Percentiles rank a stretch among this genome's conserved stretches.
phyloP scores from a whole-genome alignment of 2,113 vertebrate species.

The Nerophis ophidion region DNA sequence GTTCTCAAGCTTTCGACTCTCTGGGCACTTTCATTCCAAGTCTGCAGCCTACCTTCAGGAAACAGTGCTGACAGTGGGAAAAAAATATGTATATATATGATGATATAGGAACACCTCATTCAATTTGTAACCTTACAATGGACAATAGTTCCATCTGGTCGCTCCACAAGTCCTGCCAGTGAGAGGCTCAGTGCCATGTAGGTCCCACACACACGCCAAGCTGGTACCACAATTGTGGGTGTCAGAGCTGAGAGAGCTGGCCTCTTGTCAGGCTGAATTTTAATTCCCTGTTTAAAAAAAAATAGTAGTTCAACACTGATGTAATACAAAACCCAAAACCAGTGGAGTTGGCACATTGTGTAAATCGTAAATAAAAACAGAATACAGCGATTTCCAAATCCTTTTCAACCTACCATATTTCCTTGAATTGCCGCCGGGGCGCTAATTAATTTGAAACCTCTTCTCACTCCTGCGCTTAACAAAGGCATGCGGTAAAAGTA shows the following conservation, averaged over 20 bases:
- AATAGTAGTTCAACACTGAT: background rate
- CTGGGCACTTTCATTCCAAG: constrained; percentile 65
- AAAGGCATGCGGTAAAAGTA: too few relatives aligned
- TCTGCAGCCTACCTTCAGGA: constrained; percentile 65
- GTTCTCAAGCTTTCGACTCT: constrained; percentile 66
- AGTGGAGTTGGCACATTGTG: too few relatives aligned
- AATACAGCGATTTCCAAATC: too few relatives aligned
- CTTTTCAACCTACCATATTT: too few relatives aligned
- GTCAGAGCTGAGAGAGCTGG: constrained; percentile 73
- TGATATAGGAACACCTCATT: background rate
- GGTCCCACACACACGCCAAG: constrained; percentile 74
- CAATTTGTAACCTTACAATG: constrained; percentile 71
- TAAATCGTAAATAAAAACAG: too few relatives aligned
- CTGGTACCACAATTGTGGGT: constrained; percentile 76
- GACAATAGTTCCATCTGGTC: constrained; percentile 68
- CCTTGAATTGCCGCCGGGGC: too few relatives aligned
- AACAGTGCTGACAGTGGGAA: constrained; percentile 66
- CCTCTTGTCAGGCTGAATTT: constrained; percentile 67
- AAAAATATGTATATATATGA: too few relatives aligned
- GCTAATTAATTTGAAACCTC: too few relatives aligned
- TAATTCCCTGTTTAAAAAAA: constrained; percentile 64
- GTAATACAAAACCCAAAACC: too few relatives aligned
- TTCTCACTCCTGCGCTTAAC: too few relatives aligned
- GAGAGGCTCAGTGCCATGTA: constrained; percentile 78
- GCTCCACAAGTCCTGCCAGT: constrained; percentile 60